These are phyloP conservation scores for Heliocidaris tuberculata DNA, from an alignment of 35 echinoderm and acorn worm genomes.

Conservation along the genomic window DNA sequence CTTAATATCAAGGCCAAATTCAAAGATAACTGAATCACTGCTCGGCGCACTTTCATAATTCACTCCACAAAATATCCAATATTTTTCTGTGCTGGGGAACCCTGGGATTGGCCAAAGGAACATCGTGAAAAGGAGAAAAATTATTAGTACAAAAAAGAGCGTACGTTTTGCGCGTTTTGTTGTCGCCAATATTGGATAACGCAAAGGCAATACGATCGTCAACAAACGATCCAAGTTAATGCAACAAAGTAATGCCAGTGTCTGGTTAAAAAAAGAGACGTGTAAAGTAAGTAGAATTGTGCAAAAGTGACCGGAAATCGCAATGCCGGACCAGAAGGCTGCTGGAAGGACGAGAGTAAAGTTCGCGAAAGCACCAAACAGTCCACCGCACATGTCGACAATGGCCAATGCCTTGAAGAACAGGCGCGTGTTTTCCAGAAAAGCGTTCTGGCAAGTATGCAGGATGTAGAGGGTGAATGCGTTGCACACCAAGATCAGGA, in stretches of 20 bases:
- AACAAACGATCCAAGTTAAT: not conserved
- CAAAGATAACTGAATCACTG: not conserved
- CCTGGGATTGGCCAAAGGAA: not conserved
- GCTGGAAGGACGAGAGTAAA: not conserved
- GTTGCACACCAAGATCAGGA: not conserved
- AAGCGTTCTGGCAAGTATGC: not conserved
- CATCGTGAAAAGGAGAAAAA: not conserved
- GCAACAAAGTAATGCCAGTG: not conserved
- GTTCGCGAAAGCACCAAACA: not conserved
- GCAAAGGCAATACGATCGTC: not conserved
- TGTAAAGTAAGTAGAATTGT: not conserved
- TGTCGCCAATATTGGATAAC: not conserved
- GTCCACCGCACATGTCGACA: not conserved
- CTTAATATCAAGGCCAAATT: not conserved
- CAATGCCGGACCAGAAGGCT: not conserved
- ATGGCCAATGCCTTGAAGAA: not conserved
- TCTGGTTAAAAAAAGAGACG: not conserved
- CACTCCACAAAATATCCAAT: not conserved
- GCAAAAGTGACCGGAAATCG: not conserved
- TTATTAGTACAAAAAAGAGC: not conserved
- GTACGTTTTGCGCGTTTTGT: not conserved
- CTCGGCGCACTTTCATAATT: not conserved
- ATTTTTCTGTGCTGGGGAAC: not conserved
- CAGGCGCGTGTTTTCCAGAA: not conserved
- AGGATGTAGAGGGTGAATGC: not conserved